A percentile compares a stretch with the other conserved stretches of the same genome.
phyloP scores from a whole-genome alignment of 2,888 invertebrate species.

The Thera obeliscata region DNA sequence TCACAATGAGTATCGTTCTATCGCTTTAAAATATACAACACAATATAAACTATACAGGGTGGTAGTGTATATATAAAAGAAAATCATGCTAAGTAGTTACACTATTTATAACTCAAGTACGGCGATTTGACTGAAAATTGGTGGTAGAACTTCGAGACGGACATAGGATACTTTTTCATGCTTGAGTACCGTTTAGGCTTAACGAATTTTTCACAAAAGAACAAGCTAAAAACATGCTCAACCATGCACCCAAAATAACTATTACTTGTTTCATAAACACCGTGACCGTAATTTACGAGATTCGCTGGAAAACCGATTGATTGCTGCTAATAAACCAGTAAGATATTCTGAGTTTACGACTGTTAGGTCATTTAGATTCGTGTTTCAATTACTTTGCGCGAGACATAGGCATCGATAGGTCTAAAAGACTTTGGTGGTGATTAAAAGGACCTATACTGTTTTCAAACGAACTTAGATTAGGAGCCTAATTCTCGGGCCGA shows the following conservation, averaged over 20 bases:
- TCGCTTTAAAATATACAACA: not conserved
- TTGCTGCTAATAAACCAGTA: conserved; percentile 17
- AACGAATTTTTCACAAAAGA: not conserved
- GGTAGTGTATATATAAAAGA: too few species aligned
- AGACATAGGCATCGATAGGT: conserved; percentile 6
- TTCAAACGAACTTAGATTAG: too few species aligned
- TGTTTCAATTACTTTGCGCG: conserved; percentile 16
- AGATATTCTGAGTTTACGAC: conserved; percentile 20
- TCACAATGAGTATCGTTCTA: not conserved
- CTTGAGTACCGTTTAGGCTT: not conserved
- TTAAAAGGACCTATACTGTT: not conserved
- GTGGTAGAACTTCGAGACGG: too few species aligned
- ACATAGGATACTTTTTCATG: too few species aligned
- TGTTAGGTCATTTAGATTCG: conserved; percentile 16
- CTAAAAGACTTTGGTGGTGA: conserved; percentile 10
- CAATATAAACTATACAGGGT: too few species aligned
- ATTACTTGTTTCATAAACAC: conserved; percentile 5
- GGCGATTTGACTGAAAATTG: too few species aligned
- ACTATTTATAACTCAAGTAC: too few species aligned
- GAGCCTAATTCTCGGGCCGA: too few species aligned
- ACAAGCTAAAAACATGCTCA: not conserved
- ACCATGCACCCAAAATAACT: not conserved
- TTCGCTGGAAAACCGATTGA: conserved; percentile 13
- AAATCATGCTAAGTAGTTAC: too few species aligned
- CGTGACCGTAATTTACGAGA: conserved; percentile 6